Conservation (phyloP, 2,113 vertebrate genomes). For the Microcebus jonahi region DNA sequence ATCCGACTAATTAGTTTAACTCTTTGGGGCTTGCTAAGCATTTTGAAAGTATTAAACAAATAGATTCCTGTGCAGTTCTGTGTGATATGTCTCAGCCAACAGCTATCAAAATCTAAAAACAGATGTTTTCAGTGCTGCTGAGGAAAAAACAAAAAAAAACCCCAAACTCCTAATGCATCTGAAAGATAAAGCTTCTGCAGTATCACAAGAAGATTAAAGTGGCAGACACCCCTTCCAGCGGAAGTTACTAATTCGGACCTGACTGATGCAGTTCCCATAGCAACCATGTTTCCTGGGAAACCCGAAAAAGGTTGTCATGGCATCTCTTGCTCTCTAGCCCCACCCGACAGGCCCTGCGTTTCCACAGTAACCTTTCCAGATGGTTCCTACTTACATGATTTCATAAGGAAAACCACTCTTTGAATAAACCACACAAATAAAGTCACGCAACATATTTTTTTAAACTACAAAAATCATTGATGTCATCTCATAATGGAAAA, state of each 20-base stretch:
- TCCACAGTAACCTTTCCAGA: conserved; percentile 93
- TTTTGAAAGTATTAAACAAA: conserved; percentile 44
- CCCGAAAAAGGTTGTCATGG: conserved; percentile 96
- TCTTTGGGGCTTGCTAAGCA: not conserved
- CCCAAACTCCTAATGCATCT: conserved; percentile 40
- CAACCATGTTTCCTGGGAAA: conserved; percentile 96
- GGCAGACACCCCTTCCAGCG: conserved; percentile 88
- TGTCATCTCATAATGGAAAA: conserved; percentile 46
- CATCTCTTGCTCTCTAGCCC: conserved; percentile 84
- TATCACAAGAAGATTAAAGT: conserved; percentile 85
- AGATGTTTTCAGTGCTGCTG: conserved; percentile 70
- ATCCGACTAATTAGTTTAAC: conserved; percentile 55
- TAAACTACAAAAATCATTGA: conserved; percentile 47
- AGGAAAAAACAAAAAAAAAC: conserved; percentile 12
- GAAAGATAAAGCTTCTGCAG: conserved; percentile 79
- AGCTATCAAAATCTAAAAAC: conserved; percentile 73
- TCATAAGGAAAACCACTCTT: conserved; percentile 75
- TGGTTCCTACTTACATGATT: conserved; percentile 87
- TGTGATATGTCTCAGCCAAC: conserved; percentile 50
- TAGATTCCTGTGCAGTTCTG: conserved; percentile 40
- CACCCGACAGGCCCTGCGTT: conserved; percentile 84
- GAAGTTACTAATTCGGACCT: conserved; percentile 92
- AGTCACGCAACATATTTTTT: conserved; percentile 59
- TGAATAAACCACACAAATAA: conserved; percentile 76
- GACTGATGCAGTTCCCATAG: conserved; percentile 97